These are phyloP conservation scores for Calosoma granatense DNA, from an alignment of 1,140 invertebrate genomes.

Conservation along the genomic window DNA sequence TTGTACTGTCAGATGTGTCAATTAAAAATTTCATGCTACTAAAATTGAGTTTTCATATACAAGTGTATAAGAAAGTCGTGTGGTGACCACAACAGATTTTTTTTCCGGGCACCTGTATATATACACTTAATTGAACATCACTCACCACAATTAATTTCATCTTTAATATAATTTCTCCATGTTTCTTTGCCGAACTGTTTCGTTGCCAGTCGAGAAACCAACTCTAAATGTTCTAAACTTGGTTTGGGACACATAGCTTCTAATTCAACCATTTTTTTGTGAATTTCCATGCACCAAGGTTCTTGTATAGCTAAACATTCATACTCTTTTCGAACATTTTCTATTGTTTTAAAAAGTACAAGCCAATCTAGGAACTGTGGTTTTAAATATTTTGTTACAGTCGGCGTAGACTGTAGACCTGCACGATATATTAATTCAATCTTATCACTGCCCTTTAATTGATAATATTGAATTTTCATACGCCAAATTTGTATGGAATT, in stretches of 20 bases:
- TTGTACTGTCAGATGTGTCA: too few relatives aligned
- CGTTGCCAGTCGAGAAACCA: not conserved
- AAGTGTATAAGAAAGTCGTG: too few relatives aligned
- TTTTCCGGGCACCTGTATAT: too few relatives aligned
- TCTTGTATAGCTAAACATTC: not conserved
- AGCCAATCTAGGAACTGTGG: constrained; percentile 1
- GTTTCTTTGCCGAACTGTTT: not conserved
- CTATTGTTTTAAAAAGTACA: not conserved
- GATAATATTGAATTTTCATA: not conserved
- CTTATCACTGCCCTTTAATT: not conserved
- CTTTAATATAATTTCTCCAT: not conserved
- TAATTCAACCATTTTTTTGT: not conserved
- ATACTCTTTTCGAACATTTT: not conserved
- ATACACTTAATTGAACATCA: not conserved
- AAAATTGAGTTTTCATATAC: too few relatives aligned
- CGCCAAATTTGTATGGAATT: not conserved
- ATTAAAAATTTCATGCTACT: too few relatives aligned
- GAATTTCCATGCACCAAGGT: not conserved
- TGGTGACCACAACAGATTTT: too few relatives aligned
- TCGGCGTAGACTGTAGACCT: not conserved
- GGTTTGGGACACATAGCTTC: not conserved
- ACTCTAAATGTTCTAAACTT: not conserved
- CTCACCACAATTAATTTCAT: not conserved
- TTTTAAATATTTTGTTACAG: not conserved
- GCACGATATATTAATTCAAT: not conserved